Evolutionary conservation across 2,888 invertebrate genomes (phyloP).

Genomic region (Amphipoea oculea): DNA sequence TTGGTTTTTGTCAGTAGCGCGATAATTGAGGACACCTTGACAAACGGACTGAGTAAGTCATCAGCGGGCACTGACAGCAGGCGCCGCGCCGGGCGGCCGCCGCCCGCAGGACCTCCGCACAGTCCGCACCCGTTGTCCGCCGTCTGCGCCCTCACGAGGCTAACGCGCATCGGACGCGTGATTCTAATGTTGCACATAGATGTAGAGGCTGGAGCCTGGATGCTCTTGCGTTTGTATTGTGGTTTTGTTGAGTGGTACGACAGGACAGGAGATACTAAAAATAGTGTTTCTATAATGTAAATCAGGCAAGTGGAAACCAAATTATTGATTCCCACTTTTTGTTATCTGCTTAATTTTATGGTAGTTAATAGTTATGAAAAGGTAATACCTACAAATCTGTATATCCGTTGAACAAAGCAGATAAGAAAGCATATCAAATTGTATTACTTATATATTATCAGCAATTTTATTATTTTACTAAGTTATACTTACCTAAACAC

Average conservation of each 20-base stretch:
- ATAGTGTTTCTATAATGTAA: not conserved
- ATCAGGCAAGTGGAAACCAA: not conserved
- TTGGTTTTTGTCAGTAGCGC: not conserved
- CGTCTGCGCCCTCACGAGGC: not conserved
- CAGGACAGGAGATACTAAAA: not conserved
- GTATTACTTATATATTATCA: not conserved
- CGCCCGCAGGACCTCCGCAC: not conserved
- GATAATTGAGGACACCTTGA: slow-evolving; percentile 32
- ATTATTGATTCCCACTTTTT: too few species aligned
- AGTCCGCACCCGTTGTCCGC: not conserved
- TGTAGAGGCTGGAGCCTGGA: slow-evolving; percentile 8
- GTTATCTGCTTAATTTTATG: too few species aligned
- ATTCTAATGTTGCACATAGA: not conserved
- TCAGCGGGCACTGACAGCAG: not conserved
- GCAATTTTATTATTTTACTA: not conserved
- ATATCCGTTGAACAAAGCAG: not conserved
- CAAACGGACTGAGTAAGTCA: not conserved
- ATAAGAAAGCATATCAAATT: not conserved
- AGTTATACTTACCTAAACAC: not conserved
- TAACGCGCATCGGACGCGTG: slow-evolving; percentile 6
- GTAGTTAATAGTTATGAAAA: not conserved
- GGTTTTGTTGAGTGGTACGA: too few species aligned
- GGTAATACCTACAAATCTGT: slow-evolving; percentile 4
- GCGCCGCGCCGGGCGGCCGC: not conserved
- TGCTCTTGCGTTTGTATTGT: not conserved